phyloP scores from a whole-genome alignment of 2,113 vertebrate species.

The Dendropsophus ebraccatus region DNA sequence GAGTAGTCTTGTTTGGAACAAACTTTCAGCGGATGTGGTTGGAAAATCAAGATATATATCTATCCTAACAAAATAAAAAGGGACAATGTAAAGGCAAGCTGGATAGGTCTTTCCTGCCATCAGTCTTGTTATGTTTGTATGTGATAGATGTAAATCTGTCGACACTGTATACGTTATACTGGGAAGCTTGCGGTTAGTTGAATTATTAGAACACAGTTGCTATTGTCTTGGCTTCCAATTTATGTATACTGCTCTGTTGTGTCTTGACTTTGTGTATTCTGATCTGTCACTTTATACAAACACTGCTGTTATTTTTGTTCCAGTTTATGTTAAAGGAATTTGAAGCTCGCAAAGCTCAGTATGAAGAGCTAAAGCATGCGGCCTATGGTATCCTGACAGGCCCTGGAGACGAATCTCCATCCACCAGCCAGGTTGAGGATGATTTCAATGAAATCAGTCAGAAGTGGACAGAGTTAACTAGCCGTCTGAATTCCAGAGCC shows the following conservation, averaged over 20 bases:
- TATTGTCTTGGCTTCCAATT: slow-evolving; percentile 20
- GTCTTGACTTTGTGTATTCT: slow-evolving; percentile 68
- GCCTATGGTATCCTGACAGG: slow-evolving; percentile 88
- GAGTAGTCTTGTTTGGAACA: too few relatives aligned
- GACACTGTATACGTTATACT: not conserved
- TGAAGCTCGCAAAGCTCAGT: slow-evolving; percentile 89
- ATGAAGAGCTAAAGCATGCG: slow-evolving; percentile 89
- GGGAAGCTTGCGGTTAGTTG: not conserved
- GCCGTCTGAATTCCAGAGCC: slow-evolving; percentile 83
- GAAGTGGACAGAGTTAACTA: slow-evolving; percentile 88
- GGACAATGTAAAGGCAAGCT: too few relatives aligned
- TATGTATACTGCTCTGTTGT: slow-evolving; percentile 62
- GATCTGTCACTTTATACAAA: slow-evolving; percentile 70
- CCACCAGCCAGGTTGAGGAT: slow-evolving; percentile 78
- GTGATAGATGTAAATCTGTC: not conserved
- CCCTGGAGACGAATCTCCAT: slow-evolving; percentile 76
- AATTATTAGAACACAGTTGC: not conserved
- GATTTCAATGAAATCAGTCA: slow-evolving; percentile 85
- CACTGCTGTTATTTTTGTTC: slow-evolving; percentile 68
- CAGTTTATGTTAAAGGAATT: slow-evolving; percentile 99
- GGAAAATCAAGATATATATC: too few relatives aligned
- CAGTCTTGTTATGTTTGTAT: too few relatives aligned
- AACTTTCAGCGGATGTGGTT: too few relatives aligned
- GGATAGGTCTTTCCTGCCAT: too few relatives aligned
- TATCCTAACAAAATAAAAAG: too few relatives aligned